Evolutionary conservation across 2,888 invertebrate species (phyloP), one percentile per base, ranked within the genome.

Genomic region (Pterobdella sp.): DNA sequence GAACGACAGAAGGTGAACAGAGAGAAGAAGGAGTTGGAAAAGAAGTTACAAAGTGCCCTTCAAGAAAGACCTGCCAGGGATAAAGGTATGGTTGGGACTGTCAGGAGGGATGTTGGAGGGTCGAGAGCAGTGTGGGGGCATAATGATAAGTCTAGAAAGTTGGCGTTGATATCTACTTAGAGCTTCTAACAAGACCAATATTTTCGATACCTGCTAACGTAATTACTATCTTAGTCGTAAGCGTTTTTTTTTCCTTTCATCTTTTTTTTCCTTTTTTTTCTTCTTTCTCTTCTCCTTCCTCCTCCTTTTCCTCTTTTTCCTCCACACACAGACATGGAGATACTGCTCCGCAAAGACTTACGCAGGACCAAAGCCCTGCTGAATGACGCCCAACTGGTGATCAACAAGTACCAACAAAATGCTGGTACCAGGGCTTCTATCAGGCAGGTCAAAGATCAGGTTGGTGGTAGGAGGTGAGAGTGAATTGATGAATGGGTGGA

Each of bases 371-470:
- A 92, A 81, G 94, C 93, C 0, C 84, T 95, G 73, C 86, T 95
- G 0, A 89, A 91, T 77, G 95, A 96, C 83, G 93, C 95, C 0
- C 94, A 95, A 81, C 89, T 91, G 0, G 92, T 94, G 87, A 85
- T 95, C 73, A 92, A 94, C 79, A 89, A 93, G 76, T 89, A 90
- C 37, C 92, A 92, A 82, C 90, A 90, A 42, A 92, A 93, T 77
- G 90, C 91, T 22, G 90, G 92, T 0, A 90, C 90, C 77, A 92
- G 91, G 80, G 87, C 88, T 35, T 87, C 90, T 77, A 88, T 91
- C 68, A 85, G 91, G 78, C 90, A 91, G 79, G 85, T 92, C 63
- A 88, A 90, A 79, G 91, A 91, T 83, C 91, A 91, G 86, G 86
- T 86, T 75, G 64, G 29, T 68, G 42, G 34, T 68, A 22, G n/a